A percentile compares a stretch with the other conserved stretches of the same genome.
Evolutionary conservation across 2,113 vertebrate species (phyloP).

Genomic region (Ammodytes dubius): DNA sequence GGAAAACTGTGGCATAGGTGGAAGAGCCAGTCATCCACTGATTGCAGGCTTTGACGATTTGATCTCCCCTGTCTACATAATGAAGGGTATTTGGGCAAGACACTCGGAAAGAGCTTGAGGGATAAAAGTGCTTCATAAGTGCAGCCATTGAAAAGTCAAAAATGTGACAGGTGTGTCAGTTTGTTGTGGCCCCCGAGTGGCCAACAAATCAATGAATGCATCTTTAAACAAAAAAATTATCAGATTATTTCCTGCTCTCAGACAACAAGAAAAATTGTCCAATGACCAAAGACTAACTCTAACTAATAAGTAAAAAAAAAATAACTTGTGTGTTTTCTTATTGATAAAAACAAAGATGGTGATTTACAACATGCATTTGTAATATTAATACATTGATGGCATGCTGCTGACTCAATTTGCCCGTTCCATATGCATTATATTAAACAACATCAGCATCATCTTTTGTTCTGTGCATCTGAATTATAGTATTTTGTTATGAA

Average conservation of each 20-base stretch:
- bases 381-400: neutral
- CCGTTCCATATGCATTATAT: neutral
- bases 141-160: neutral
- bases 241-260: neutral
- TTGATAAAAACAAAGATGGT: neutral
- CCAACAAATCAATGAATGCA: constrained; percentile 10
- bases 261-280: neutral
- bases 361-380: neutral
- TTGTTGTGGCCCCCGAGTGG: neutral
- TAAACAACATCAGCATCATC: neutral
- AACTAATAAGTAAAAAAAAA: neutral
- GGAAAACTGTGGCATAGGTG: neutral
- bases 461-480: neutral
- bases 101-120: neutral
- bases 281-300: no score
- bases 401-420: neutral
- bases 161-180: constrained; percentile 2
- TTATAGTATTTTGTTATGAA: neutral
- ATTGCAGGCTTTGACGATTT: neutral
- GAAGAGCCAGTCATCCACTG: neutral
- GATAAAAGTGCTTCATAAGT: neutral
- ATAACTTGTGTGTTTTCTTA: neutral
- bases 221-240: neutral
- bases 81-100: no score
- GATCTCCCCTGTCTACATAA: neutral